phyloP scores from a whole-genome alignment of 2,888 invertebrate genomes.

The Hetaerina titia region DNA sequence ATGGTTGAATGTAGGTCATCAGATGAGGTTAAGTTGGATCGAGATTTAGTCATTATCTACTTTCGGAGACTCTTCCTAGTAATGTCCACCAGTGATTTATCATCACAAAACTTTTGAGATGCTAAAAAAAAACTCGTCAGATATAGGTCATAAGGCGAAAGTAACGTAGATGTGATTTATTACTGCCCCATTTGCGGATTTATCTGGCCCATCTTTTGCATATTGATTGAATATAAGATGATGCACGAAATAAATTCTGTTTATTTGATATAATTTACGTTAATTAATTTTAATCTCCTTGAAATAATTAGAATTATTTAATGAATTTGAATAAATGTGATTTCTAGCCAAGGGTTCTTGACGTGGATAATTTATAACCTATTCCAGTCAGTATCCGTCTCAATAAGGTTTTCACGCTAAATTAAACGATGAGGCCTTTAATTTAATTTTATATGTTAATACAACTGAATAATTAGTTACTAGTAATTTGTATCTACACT shows the following conservation, averaged over 20 bases:
- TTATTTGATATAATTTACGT: too few species aligned
- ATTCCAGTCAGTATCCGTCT: too few species aligned
- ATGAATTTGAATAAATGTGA: too few species aligned
- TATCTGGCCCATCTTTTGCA: neutral
- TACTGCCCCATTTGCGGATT: neutral
- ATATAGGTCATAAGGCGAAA: neutral
- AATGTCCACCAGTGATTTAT: slow-evolving; percentile 7
- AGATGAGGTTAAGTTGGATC: neutral
- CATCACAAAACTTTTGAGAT: neutral
- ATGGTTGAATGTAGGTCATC: neutral
- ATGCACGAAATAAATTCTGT: neutral
- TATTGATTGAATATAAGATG: neutral
- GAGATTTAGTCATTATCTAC: slow-evolving; percentile 10
- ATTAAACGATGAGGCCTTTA: too few species aligned
- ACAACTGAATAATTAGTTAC: too few species aligned
- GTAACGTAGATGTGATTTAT: neutral
- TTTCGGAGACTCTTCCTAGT: neutral
- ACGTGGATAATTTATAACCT: too few species aligned
- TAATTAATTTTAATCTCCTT: too few species aligned
- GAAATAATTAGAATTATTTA: too few species aligned
- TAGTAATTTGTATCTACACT: too few species aligned
- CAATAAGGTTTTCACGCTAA: too few species aligned
- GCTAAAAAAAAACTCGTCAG: neutral
- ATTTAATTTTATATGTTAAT: too few species aligned
- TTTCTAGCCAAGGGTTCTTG: too few species aligned